Percentiles rank a stretch among this genome's conserved stretches.
Evolutionary conservation across 2,113 vertebrate species (phyloP).

Genomic region (Chaetops frenatus): DNA sequence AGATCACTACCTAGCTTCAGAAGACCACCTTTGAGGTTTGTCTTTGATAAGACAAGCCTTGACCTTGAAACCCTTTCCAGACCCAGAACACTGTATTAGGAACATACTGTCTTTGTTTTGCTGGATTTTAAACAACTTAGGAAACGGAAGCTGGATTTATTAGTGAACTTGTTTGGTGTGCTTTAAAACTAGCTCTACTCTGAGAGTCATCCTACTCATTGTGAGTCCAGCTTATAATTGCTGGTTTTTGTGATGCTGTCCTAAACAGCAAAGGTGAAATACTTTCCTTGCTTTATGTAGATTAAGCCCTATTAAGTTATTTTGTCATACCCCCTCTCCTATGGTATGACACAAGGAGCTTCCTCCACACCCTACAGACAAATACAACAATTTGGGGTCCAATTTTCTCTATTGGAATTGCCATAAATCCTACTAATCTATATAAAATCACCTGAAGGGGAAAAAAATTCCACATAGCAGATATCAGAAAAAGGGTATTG

Average conservation of each 20-base stretch:
- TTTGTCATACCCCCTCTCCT: neutral
- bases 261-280: neutral
- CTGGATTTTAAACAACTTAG: neutral
- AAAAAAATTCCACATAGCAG: too few species aligned
- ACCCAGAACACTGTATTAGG: neutral
- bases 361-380: neutral
- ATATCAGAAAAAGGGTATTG: neutral
- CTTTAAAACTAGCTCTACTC: neutral
- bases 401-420: neutral
- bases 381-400: neutral
- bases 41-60: neutral
- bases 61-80: neutral
- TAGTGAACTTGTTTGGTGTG: neutral
- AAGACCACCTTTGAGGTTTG: neutral
- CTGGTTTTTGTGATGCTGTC: neutral
- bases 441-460: neutral
- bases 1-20: neutral
- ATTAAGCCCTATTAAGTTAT: neutral
- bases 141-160: neutral
- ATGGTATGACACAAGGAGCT: neutral
- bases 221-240: accelerated
- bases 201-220: neutral
- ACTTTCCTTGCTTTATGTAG: neutral
- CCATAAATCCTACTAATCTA: neutral
- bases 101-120: neutral